These are phyloP conservation scores for Trialeurodes vaporariorum DNA, from an alignment of 1,140 invertebrate genomes.

Conservation along the genomic window DNA sequence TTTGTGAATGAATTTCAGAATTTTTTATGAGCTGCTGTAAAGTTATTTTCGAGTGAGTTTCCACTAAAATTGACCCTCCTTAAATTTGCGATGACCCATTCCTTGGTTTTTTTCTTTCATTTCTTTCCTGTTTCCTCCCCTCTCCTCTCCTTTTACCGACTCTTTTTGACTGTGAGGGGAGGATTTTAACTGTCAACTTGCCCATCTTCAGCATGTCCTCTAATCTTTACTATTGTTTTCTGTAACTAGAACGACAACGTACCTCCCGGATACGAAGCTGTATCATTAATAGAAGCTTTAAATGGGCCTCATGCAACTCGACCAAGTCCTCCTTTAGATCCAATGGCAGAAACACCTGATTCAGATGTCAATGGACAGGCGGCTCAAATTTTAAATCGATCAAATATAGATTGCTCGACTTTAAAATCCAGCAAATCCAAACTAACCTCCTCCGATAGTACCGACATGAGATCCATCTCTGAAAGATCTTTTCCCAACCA, in stretches of 20 bases:
- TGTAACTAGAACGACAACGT: slow-evolving; percentile 51
- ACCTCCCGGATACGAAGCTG: slow-evolving; percentile 84
- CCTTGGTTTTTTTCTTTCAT: too few relatives aligned
- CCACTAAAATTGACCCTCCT: too few relatives aligned
- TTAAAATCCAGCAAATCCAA: not conserved
- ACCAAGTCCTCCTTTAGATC: slow-evolving; percentile 41
- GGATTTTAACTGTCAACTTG: too few relatives aligned
- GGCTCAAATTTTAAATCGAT: slow-evolving; percentile 51
- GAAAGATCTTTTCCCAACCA: not conserved
- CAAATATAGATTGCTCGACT: not conserved
- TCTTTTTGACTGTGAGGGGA: too few relatives aligned
- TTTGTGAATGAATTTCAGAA: too few relatives aligned
- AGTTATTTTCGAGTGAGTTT: too few relatives aligned
- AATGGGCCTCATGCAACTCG: slow-evolving; percentile 74
- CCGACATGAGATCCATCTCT: not conserved
- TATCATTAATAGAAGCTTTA: slow-evolving; percentile 94
- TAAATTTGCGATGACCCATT: too few relatives aligned
- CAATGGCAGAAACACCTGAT: slow-evolving; percentile 41
- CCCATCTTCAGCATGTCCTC: too few relatives aligned
- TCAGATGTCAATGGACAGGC: slow-evolving; percentile 42
- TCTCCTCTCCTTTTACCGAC: too few relatives aligned
- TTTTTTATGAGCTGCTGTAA: too few relatives aligned
- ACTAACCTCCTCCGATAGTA: not conserved
- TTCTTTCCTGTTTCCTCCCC: too few relatives aligned
- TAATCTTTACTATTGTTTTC: too few relatives aligned